Percentiles rank a stretch among this genome's conserved stretches.
These are phyloP conservation scores for Idaea aversata DNA, from an alignment of 2,888 invertebrate genomes.

Conservation along the genomic window DNA sequence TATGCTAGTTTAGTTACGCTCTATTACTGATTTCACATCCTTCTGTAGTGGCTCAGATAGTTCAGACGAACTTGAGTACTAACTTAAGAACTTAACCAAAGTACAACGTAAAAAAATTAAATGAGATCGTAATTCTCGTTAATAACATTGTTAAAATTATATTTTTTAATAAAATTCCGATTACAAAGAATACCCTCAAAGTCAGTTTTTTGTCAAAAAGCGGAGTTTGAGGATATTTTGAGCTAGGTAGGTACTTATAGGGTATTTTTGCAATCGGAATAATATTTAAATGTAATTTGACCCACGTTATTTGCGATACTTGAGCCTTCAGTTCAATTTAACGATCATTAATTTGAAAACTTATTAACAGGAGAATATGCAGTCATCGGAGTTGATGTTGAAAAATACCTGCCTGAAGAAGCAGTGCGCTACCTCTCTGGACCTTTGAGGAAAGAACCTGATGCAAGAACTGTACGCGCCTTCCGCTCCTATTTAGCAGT, in stretches of 20 bases:
- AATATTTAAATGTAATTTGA: too few relatives aligned
- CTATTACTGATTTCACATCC: neutral
- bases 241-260: too few relatives aligned
- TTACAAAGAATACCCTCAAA: too few relatives aligned
- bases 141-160: too few relatives aligned
- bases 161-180: too few relatives aligned
- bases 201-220: too few relatives aligned
- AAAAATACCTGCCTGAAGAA: constrained; percentile 89
- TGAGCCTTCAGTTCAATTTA: neutral
- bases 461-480: constrained; percentile 83
- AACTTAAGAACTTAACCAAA: too few relatives aligned
- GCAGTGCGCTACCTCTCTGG: constrained; percentile 91
- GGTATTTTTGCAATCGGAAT: too few relatives aligned
- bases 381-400: constrained; percentile 94
- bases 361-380: constrained; percentile 90
- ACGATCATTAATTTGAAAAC: neutral
- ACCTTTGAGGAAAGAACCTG: constrained; percentile 83
- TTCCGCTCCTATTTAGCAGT: constrained; percentile 92
- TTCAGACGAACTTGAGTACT: neutral
- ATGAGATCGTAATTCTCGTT: too few relatives aligned
- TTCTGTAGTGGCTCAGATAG: neutral
- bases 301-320: too few relatives aligned
- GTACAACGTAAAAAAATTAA: too few relatives aligned
- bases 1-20: neutral
- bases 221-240: too few relatives aligned